Evolutionary conservation across 2,888 invertebrate genomes (phyloP), one percentile per base, ranked within the genome.

Genomic region (Eupithecia inturbata): DNA sequence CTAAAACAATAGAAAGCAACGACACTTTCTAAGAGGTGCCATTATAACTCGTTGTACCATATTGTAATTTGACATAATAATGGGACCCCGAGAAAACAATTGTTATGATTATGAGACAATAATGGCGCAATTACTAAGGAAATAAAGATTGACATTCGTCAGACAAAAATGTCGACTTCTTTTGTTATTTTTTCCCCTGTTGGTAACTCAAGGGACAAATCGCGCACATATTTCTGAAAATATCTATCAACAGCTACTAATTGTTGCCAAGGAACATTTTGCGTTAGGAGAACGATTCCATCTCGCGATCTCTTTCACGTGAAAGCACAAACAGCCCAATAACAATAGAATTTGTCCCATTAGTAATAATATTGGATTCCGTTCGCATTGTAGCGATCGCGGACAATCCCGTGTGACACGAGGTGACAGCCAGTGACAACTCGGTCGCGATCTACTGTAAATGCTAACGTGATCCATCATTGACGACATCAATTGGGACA

Each of bases 371-470:
- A 77, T 71, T 71, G 71, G 70, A 73, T 72, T 74, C 49, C 64
- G 22, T 69, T 67, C 72, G 72, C 73, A 71, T 73, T 75, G 74
- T 74, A 75, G 74, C 63, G 60, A 73, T 73, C 67, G 73, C 69
- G 68, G 73, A 71, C 72, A 77, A 71, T 72, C 76, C 71, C 72
- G 71, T 67, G 75, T 81, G 82, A 80, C 80, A 77, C 57, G 70
- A 75, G 74, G 70, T 72, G 82, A 80, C 80, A 79, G 76, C 68
- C 60, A 74, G 74, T 82, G 81, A 81, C 80, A 80, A 77, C 69
- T 71, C 72, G 75, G 80, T 76, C 71, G 75, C 72, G 75, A 75
- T 75, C 77, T 71, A 74, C 76, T 76, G 77, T 70, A 74, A 75
- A 70, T 66, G 64, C 67, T 76, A 71, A 70, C 57, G 72, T 73